These are phyloP conservation scores for Gnatocerus cornutus DNA, from an alignment of 2,888 invertebrate species.

Conservation along the genomic window DNA sequence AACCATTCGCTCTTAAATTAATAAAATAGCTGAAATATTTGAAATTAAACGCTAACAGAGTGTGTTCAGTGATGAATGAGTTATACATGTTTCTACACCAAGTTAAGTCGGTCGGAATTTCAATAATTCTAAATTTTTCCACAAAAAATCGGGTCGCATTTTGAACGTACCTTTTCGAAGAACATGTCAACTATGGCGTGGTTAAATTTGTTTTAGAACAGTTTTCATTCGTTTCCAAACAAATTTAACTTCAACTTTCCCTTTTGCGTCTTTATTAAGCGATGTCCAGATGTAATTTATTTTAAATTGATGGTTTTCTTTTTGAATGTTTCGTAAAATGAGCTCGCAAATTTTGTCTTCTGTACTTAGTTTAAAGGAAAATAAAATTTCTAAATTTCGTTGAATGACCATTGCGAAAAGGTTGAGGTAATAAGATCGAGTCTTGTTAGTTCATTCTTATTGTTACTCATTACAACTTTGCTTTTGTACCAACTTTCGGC, in stretches of 20 bases:
- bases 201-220: conserved; percentile 38
- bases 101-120: conserved; percentile 24
- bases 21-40: conserved; percentile 34
- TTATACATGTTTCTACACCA: conserved; percentile 2
- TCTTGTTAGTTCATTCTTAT: neutral
- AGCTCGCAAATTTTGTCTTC: conserved; percentile 6
- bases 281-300: conserved; percentile 37
- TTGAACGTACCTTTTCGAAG: conserved; percentile 19
- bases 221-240: conserved; percentile 35
- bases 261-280: conserved; percentile 29
- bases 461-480: conserved; percentile 3
- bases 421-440: too few relatives aligned
- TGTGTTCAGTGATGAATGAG: conserved; percentile 20
- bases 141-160: conserved; percentile 13
- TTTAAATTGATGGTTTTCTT: conserved; percentile 36
- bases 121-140: conserved; percentile 26
- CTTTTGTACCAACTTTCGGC: conserved; percentile 18
- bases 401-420: too few relatives aligned
- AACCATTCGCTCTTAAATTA: conserved; percentile 16
- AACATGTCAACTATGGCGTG: conserved; percentile 30
- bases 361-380: neutral
- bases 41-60: conserved; percentile 16
- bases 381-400: too few relatives aligned
- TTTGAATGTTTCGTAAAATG: conserved; percentile 13
- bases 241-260: conserved; percentile 32